Evolutionary conservation across 2,113 vertebrate species (phyloP).

Genomic region (Malaclemys terrapin): DNA sequence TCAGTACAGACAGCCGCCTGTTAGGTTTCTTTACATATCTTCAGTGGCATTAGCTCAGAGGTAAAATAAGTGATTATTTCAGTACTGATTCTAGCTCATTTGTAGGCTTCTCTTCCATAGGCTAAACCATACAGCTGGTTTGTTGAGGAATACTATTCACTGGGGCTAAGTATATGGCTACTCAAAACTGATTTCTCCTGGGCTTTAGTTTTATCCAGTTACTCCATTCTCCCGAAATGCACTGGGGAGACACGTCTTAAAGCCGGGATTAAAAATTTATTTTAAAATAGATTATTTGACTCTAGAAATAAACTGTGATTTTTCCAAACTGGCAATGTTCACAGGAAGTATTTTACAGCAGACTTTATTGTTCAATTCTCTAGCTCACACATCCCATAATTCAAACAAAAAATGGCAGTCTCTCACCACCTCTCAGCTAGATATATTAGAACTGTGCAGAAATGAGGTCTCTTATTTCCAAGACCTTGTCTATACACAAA

Average conservation of each 20-base stretch:
- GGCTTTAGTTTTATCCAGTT: conserved; percentile 59
- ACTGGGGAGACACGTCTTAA: conserved; percentile 35
- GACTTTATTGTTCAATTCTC: neutral
- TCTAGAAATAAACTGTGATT: neutral
- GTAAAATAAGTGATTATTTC: conserved; percentile 52
- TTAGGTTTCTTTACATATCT: neutral
- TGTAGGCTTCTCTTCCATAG: conserved; percentile 45
- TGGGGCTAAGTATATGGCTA: conserved; percentile 34
- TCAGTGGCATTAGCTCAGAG: conserved; percentile 53
- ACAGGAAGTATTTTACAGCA: neutral
- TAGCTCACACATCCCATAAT: neutral
- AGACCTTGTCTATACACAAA: neutral
- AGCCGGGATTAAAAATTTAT: conserved; percentile 62
- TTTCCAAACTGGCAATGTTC: neutral
- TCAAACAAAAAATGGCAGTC: neutral
- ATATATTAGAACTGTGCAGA: neutral
- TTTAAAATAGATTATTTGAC: neutral
- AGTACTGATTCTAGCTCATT: conserved; percentile 43
- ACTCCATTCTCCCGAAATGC: conserved; percentile 35
- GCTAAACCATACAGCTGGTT: conserved; percentile 35
- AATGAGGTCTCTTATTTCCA: neutral
- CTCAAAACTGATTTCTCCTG: conserved; percentile 47
- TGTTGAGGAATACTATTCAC: conserved; percentile 39
- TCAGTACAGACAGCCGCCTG: conserved; percentile 17
- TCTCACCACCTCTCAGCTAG: neutral